Percentiles rank a stretch among this genome's conserved stretches.
These are phyloP conservation scores for Sinella curviseta DNA, from an alignment of 1,140 invertebrate genomes.

Conservation along the genomic window DNA sequence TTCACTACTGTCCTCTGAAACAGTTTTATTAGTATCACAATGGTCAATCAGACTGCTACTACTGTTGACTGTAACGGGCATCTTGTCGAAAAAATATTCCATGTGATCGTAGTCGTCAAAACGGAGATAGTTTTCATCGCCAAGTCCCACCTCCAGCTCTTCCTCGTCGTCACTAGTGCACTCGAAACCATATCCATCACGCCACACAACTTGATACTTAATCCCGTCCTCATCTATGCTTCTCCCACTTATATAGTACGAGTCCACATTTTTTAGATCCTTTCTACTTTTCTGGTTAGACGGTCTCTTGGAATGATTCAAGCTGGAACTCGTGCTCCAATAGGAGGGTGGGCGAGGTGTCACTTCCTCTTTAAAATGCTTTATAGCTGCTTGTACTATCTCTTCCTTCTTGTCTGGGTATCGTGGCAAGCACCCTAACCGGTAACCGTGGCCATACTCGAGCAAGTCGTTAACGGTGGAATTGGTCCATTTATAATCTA, in stretches of 20 bases:
- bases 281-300: neutral
- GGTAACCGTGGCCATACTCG: neutral
- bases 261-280: constrained; percentile 15
- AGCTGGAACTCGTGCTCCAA: neutral
- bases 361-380: neutral
- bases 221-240: neutral
- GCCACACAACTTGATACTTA: constrained; percentile 8
- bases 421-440: neutral
- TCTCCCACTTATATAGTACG: constrained; percentile 1
- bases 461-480: neutral
- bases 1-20: neutral
- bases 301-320: neutral
- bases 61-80: no score
- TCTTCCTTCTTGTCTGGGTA: neutral
- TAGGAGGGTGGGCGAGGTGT: neutral
- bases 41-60: no score
- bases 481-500: neutral
- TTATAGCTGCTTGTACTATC: neutral
- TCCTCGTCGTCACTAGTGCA: neutral
- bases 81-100: neutral
- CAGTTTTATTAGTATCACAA: no score
- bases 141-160: neutral
- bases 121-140: neutral
- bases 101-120: neutral
- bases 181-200: constrained; percentile 4